These are phyloP conservation scores for Chymomyza amoena DNA, from an alignment of 2,888 invertebrate genomes.

Conservation along the genomic window DNA sequence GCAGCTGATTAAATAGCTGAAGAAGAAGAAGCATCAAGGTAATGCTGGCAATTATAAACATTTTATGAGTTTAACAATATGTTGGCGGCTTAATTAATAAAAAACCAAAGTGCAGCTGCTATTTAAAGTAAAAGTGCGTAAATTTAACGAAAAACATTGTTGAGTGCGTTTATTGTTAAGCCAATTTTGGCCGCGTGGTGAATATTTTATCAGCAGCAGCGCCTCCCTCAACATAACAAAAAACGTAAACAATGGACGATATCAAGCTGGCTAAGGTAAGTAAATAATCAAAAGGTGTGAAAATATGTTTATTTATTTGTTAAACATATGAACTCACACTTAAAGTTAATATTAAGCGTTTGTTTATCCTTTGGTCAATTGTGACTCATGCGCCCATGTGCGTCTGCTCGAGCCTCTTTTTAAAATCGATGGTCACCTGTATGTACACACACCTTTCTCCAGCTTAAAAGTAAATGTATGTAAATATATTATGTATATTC, in stretches of 20 bases:
- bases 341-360: not conserved
- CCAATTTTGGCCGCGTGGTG: not conserved
- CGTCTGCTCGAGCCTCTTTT: conserved; percentile 18
- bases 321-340: not conserved
- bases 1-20: not conserved
- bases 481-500: not conserved
- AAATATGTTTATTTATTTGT: not conserved
- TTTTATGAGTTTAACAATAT: not conserved
- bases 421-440: conserved; percentile 61
- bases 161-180: not conserved
- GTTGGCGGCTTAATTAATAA: not conserved
- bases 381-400: conserved; percentile 49
- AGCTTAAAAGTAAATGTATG: conserved; percentile 2
- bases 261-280: conserved; percentile 77
- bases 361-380: conserved; percentile 25
- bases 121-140: not conserved
- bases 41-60: not conserved
- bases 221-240: conserved; percentile 6
- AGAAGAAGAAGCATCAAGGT: not conserved
- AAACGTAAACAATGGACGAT: conserved; percentile 77
- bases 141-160: not conserved
- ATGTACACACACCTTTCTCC: conserved; percentile 16
- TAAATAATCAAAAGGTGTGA: conserved; percentile 14
- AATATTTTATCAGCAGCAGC: not conserved
- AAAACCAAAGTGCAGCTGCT: not conserved